Percentiles rank a stretch among this genome's conserved stretches.
Evolutionary conservation across 2,797 vertebrate genomes (phyloP).

Genomic region (Acropternis orthonyx): DNA sequence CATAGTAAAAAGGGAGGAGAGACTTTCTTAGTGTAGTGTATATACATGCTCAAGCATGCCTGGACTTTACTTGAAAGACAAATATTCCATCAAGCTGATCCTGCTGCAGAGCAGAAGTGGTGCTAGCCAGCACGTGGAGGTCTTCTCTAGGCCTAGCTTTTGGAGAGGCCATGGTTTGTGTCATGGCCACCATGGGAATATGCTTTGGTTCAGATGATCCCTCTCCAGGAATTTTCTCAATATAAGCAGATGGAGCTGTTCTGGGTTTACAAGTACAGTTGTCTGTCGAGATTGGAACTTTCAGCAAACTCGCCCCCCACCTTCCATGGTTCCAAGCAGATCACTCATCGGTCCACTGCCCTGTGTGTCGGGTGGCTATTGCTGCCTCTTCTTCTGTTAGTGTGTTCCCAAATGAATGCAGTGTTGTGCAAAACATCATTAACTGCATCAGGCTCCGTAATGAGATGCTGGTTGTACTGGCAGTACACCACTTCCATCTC

Average conservation of each 20-base stretch:
- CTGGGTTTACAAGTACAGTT: rapidly evolving
- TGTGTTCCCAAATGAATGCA: not conserved
- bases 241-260: not conserved
- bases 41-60: rapidly evolving
- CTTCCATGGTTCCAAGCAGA: not conserved
- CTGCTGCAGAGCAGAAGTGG: not conserved
- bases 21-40: not conserved
- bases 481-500: not conserved
- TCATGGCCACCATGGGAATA: rapidly evolving
- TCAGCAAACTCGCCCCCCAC: rapidly evolving
- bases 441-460: not conserved
- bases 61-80: not conserved
- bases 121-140: not conserved
- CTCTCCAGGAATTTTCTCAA: not conserved
- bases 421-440: not conserved
- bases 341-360: rapidly evolving
- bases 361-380: not conserved
- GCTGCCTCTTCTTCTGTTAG: not conserved
- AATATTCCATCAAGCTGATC: not conserved
- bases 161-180: not conserved
- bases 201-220: not conserved
- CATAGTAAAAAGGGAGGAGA: not conserved
- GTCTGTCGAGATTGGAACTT: rapidly evolving
- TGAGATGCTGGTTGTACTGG: not conserved
- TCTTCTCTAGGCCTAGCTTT: not conserved